A percentile compares a stretch with the other conserved stretches of the same genome.
These are phyloP conservation scores for Drosophila sordidapex DNA, from an alignment of 2,888 invertebrate genomes.

Conservation along the genomic window DNA sequence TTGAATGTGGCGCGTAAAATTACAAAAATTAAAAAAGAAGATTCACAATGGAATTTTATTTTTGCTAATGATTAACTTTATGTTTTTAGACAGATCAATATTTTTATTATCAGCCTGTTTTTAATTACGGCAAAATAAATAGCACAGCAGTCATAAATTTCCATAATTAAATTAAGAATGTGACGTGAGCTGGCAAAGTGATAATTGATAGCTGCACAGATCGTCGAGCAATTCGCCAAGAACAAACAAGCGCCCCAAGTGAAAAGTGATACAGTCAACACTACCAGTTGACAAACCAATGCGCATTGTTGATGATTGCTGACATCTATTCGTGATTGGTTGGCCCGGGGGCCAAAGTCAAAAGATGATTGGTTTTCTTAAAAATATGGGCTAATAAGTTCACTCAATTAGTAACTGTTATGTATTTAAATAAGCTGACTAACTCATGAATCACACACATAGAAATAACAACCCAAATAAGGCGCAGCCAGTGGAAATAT, in stretches of 20 bases:
- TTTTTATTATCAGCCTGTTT: conserved; percentile 29
- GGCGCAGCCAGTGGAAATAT: conserved; percentile 13
- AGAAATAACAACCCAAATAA: not conserved
- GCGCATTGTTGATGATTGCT: conserved; percentile 25
- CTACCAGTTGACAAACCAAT: conserved; percentile 2
- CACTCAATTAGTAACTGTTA: conserved; percentile 2
- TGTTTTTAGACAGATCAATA: not conserved
- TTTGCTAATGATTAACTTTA: not conserved
- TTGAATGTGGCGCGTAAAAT: conserved; percentile 5
- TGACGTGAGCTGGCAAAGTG: conserved; percentile 37
- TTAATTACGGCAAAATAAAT: conserved; percentile 44
- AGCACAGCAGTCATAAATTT: conserved; percentile 42
- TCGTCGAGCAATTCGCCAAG: conserved; percentile 32
- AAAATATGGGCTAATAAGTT: conserved; percentile 1
- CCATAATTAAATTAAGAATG: conserved; percentile 28
- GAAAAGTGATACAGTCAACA: conserved; percentile 46
- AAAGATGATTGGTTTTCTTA: conserved; percentile 13
- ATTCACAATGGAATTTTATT: not conserved
- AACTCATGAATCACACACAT: not conserved
- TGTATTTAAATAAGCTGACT: not conserved
- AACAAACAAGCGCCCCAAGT: conserved; percentile 16
- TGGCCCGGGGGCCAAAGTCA: not conserved
- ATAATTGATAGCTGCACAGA: conserved; percentile 35
- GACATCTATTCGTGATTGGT: conserved; percentile 7
- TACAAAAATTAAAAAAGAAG: conserved; percentile 11